Percentiles rank a stretch among this genome's conserved stretches.
These are phyloP conservation scores for Teleogryllus occipitalis DNA, from an alignment of 1,140 invertebrate species.

Conservation along the genomic window DNA sequence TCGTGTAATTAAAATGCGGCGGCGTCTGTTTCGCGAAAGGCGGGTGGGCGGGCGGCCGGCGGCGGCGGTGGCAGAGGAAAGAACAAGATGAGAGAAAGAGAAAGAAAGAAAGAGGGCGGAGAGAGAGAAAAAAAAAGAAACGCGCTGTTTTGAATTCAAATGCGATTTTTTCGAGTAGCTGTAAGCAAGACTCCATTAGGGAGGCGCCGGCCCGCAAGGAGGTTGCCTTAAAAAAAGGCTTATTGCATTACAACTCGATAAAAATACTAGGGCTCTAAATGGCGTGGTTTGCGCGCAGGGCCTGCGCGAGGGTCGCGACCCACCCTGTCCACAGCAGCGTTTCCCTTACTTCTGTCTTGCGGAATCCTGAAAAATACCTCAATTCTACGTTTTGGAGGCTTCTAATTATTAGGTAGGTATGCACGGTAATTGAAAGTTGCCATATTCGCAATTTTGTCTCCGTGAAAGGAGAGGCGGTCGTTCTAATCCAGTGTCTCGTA, in stretches of 20 bases:
- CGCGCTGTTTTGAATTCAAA: neutral
- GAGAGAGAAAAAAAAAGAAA: neutral
- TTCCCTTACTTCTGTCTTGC: too few species aligned
- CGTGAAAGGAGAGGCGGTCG: too few species aligned
- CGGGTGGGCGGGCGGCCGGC: too few species aligned
- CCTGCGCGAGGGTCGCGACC: too few species aligned
- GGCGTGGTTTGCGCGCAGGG: neutral
- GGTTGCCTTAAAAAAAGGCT: neutral
- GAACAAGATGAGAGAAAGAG: neutral
- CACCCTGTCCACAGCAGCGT: too few species aligned
- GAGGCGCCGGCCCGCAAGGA: neutral
- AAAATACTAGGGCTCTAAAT: neutral
- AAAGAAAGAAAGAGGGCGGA: neutral
- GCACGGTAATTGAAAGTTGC: too few species aligned
- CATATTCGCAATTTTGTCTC: too few species aligned
- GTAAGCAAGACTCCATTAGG: neutral
- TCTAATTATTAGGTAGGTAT: too few species aligned
- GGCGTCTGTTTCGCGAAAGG: too few species aligned
- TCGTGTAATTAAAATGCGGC: neutral
- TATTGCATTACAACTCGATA: slow-evolving; percentile 1
- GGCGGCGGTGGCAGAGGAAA: neutral
- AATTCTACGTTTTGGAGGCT: too few species aligned
- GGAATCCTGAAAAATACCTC: too few species aligned
- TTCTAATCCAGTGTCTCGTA: too few species aligned
- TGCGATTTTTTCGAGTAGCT: neutral